Conservation (phyloP, 1,140 invertebrate species). For the Laodelphax striatellus region DNA sequence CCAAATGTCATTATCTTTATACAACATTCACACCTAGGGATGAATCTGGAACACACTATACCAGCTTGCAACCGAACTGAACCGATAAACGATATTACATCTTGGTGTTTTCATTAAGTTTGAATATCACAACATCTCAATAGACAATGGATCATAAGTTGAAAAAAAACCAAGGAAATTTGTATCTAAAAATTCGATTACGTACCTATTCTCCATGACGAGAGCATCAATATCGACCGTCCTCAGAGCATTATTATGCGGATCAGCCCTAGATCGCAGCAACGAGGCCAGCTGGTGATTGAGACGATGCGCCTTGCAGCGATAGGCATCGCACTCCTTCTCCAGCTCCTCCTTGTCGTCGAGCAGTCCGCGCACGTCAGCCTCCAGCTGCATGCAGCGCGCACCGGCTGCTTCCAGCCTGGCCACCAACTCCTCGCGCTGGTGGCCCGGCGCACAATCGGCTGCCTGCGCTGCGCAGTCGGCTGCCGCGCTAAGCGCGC, state of each 20-base stretch:
- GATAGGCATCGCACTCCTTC: slow-evolving; percentile 71
- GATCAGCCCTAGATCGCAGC: slow-evolving; percentile 27
- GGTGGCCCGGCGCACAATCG: slow-evolving; percentile 17
- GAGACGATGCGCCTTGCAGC: slow-evolving; percentile 69
- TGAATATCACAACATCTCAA: too few species aligned
- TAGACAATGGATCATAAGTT: too few species aligned
- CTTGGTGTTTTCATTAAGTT: too few species aligned
- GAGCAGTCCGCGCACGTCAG: slow-evolving; percentile 61
- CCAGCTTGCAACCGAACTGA: too few species aligned
- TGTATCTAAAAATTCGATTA: too few species aligned
- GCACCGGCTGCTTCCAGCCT: slow-evolving; percentile 7
- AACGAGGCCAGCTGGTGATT: slow-evolving; percentile 71
- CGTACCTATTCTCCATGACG: slow-evolving; percentile 61
- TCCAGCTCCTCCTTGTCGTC: slow-evolving; percentile 81
- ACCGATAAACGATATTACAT: too few species aligned
- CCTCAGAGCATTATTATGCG: slow-evolving; percentile 37
- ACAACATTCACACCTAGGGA: too few species aligned
- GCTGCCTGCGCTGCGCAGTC: slow-evolving; percentile 17
- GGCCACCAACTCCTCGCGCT: slow-evolving; percentile 24
- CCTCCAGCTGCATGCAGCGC: slow-evolving; percentile 46
- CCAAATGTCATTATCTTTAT: too few species aligned
- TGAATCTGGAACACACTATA: too few species aligned
- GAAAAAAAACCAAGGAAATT: too few species aligned
- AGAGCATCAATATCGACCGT: slow-evolving; percentile 71
- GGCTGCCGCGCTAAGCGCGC: slow-evolving; percentile 11